These are phyloP conservation scores for Macrotis lagotis DNA, from an alignment of 2,113 vertebrate species.

Conservation along the genomic window DNA sequence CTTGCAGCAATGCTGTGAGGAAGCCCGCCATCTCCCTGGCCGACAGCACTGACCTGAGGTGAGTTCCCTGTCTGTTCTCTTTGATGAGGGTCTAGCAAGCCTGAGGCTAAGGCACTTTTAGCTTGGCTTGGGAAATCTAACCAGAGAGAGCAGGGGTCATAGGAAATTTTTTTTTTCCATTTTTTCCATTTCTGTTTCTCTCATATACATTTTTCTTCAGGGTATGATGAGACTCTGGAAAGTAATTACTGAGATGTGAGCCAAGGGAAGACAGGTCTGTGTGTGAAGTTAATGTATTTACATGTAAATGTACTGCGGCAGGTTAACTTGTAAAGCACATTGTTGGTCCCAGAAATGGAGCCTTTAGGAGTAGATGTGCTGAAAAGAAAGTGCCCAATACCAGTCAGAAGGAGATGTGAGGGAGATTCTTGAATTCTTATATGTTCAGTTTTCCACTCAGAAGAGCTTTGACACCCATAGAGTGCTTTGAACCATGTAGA, in stretches of 20 bases:
- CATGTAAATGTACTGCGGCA: neutral
- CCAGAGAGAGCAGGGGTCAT: neutral
- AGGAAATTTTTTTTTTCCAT: neutral
- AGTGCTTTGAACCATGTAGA: neutral
- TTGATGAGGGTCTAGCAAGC: neutral
- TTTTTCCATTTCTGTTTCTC: neutral
- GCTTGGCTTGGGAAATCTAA: fast-evolving
- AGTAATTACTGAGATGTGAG: neutral
- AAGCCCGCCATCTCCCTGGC: constrained; percentile 98
- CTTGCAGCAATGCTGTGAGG: constrained; percentile 96
- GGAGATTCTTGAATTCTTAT: neutral
- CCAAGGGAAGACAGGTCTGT: neutral
- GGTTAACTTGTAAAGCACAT: neutral
- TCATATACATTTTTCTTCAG: neutral
- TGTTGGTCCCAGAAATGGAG: neutral
- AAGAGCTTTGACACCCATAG: neutral
- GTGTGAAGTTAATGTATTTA: neutral
- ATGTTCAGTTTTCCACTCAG: neutral
- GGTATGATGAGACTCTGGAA: neutral
- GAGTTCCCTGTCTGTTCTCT: neutral
- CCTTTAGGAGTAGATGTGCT: neutral
- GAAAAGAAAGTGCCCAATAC: neutral
- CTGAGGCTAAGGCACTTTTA: neutral
- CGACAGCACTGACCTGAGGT: constrained; percentile 97
- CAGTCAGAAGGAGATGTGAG: neutral